phyloP scores from a whole-genome alignment of 1,140 invertebrate genomes.

The Tetragonula clypearis region DNA sequence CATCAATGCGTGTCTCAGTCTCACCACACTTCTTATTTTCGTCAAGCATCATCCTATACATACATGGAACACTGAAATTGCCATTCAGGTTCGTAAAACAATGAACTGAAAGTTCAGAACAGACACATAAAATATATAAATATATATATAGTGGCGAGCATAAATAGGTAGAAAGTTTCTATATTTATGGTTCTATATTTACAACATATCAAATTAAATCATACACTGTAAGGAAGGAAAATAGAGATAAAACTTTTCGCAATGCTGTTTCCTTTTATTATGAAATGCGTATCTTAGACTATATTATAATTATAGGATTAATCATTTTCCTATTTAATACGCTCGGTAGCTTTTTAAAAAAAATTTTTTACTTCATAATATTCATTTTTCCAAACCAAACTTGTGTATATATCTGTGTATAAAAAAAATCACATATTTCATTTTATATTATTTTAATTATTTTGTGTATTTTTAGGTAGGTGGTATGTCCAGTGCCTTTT shows the following conservation, averaged over 20 bases:
- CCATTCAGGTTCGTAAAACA: slow-evolving; percentile 78
- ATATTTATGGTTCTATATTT: too few relatives aligned
- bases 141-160: too few relatives aligned
- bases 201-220: not conserved
- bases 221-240: too few relatives aligned
- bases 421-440: not conserved
- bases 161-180: too few relatives aligned
- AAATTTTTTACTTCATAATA: too few relatives aligned
- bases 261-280: not conserved
- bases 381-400: too few relatives aligned
- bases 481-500: slow-evolving; percentile 86
- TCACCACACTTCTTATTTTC: slow-evolving; percentile 87
- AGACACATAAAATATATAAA: not conserved
- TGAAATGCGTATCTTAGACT: too few relatives aligned
- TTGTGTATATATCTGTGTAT: too few relatives aligned
- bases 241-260: not conserved
- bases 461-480: slow-evolving; percentile 80
- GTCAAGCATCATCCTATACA: slow-evolving; percentile 82
- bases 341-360: too few relatives aligned
- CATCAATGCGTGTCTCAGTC: slow-evolving; percentile 88
- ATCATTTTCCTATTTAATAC: not conserved
- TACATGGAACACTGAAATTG: slow-evolving; percentile 78
- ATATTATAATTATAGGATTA: too few relatives aligned
- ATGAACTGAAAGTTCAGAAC: not conserved
- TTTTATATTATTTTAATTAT: not conserved